A percentile compares a stretch with the other conserved stretches of the same genome.
These are phyloP conservation scores for Tricholaema leucomelas DNA, from an alignment of 2,113 vertebrate genomes.

Conservation along the genomic window DNA sequence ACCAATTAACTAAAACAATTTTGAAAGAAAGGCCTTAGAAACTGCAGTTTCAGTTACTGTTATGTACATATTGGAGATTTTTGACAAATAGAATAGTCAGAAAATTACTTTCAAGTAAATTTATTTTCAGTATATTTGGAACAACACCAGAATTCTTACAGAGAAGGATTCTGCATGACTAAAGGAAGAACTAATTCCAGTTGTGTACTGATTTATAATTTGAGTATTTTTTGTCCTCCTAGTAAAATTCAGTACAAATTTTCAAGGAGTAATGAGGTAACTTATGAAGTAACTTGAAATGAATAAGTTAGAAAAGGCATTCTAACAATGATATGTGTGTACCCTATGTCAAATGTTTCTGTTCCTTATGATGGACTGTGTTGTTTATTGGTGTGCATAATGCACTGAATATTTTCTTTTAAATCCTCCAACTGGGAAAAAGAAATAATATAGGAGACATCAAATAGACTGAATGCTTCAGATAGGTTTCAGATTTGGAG, in stretches of 20 bases:
- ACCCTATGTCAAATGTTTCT: not conserved
- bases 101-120: not conserved
- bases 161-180: not conserved
- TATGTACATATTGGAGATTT: not conserved
- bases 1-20: not conserved
- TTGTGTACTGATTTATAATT: not conserved
- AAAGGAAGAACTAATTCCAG: not conserved
- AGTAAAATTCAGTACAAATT: not conserved
- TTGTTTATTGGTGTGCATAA: not conserved
- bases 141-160: not conserved
- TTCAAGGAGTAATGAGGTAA: not conserved
- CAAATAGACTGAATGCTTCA: not conserved
- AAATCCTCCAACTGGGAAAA: not conserved
- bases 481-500: not conserved
- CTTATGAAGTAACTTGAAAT: not conserved
- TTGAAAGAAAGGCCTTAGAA: not conserved
- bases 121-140: not conserved
- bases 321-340: not conserved
- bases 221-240: not conserved
- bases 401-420: not conserved
- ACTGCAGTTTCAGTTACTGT: not conserved
- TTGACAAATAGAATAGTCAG: not conserved
- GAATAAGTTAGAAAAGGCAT: not conserved
- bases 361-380: not conserved
- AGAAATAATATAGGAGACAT: not conserved